Evolutionary conservation across 2,888 invertebrate species (phyloP).

Genomic region (Drosophila monieri): DNA sequence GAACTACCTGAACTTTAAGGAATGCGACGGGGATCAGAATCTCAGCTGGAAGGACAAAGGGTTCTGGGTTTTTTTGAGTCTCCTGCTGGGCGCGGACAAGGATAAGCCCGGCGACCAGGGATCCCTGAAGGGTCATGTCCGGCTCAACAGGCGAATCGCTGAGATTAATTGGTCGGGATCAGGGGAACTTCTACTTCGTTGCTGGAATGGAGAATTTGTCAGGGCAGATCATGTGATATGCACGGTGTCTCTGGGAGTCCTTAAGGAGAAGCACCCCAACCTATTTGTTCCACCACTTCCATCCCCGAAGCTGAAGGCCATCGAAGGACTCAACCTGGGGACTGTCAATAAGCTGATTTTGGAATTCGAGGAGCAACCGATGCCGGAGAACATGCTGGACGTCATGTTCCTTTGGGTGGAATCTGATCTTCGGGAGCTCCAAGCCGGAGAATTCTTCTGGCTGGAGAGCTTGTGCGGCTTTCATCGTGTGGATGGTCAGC

Average conservation of each 20-base stretch:
- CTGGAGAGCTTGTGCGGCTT: constrained; percentile 87
- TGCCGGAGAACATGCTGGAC: constrained; percentile 84
- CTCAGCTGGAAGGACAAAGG: constrained; percentile 91
- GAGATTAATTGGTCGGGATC: constrained; percentile 64
- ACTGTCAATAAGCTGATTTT: constrained; percentile 87
- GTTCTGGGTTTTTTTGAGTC: constrained; percentile 87
- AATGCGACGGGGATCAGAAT: constrained; percentile 88
- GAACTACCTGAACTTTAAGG: constrained; percentile 83
- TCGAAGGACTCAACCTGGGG: constrained; percentile 86
- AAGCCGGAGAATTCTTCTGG: constrained; percentile 84
- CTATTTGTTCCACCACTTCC: constrained; percentile 85
- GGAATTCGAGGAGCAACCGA: constrained; percentile 86
- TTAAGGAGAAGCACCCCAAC: constrained; percentile 84
- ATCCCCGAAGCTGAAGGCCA: constrained; percentile 84
- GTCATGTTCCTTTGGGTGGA: constrained; percentile 86
- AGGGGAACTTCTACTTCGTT: constrained; percentile 56
- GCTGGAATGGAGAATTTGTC: constrained; percentile 81
- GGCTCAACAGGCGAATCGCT: constrained; percentile 65
- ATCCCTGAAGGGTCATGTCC: constrained; percentile 75
- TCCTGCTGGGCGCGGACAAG: constrained; percentile 85
- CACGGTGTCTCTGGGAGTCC: constrained; percentile 86
- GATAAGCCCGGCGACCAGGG: constrained; percentile 61
- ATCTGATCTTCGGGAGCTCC: constrained; percentile 80
- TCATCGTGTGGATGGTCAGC: constrained; percentile 86
- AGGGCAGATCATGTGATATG: constrained; percentile 86